Percentiles rank a stretch among this genome's conserved stretches.
Evolutionary conservation across 1,140 invertebrate genomes (phyloP).

Genomic region (Leptinotarsa defecta): DNA sequence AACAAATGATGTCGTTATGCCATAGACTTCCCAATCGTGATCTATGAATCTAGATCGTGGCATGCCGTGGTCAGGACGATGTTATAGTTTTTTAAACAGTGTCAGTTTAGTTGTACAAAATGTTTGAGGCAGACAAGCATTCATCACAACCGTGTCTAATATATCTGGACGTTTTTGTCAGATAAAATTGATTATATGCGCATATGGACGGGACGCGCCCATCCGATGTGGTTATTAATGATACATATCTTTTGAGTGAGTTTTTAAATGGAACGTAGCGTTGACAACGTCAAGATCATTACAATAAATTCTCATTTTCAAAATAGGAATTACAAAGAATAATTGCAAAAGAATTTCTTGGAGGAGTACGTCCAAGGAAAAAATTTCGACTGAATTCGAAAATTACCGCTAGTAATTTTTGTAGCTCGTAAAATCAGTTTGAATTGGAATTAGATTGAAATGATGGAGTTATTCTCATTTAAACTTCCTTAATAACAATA

Average conservation of each 20-base stretch:
- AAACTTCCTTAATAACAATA: too few species aligned
- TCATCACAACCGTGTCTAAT: not conserved
- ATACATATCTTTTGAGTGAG: not conserved
- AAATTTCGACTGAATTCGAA: too few species aligned
- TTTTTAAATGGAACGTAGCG: too few species aligned
- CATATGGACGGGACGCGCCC: not conserved
- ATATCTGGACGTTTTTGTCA: not conserved
- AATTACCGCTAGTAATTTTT: too few species aligned
- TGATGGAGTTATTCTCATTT: too few species aligned
- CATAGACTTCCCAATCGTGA: constrained; percentile 2
- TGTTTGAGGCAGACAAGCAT: not conserved
- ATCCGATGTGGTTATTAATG: not conserved
- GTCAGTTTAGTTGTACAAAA: constrained; percentile 3
- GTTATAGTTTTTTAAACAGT: not conserved
- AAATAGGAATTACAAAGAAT: too few species aligned
- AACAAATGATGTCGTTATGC: constrained; percentile 3
- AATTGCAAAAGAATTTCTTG: too few species aligned
- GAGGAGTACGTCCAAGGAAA: too few species aligned
- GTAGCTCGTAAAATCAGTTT: too few species aligned
- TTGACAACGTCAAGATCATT: too few species aligned
- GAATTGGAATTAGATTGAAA: too few species aligned
- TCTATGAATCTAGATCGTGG: constrained; percentile 8
- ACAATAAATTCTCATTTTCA: too few species aligned
- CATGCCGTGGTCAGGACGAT: not conserved
- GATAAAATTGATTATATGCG: not conserved